Base-by-base conservation (phyloP, 2,797 vertebrate species). In the Betta splendens region DNA sequence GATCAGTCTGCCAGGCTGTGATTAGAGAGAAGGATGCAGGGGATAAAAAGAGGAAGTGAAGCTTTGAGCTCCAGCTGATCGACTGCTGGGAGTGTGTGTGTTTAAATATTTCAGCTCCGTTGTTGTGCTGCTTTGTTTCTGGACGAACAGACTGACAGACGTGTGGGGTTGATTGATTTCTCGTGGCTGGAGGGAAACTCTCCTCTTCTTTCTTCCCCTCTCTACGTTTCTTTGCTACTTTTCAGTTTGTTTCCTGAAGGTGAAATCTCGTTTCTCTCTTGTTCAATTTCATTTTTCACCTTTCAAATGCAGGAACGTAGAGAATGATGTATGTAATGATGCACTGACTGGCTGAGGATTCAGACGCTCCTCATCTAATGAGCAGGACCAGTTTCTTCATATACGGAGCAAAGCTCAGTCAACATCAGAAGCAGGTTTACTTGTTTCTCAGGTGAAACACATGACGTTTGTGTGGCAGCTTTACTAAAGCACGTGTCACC, bases 1-100 rank as follows among this genome's bases (percentile, higher is more conserved):
- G 16, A 65, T 50, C 39, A 44, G 77, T 64, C 79, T 87, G 81
- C 57, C 79, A 84, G 77, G 64, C 73, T 68, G 77, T 77, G 83
- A 85, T 87, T 84, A 84, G 28, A 71, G 64, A 61, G 50, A 67
- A 52, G 72, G 74, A 72, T 53, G 50, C 52, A 52, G 36, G 51
- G 70, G 36, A 39, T 48, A 33, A 65, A 53, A 16, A 45, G 35
- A 65, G 52, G 43, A 47, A 61, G 62, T 63, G 64, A 75, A 25
- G 18, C 75, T 78, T 38, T 58, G 36, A 76, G 77, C 80, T 58
- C 35, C 47, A 74, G 60, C 51, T 59, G 67, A 77, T 69, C 52
- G 38, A 50, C 31, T 38, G 16, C 40, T 60, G 3, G 49, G 8
- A 23, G 5, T 61, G 22, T 43, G 28, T 22, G 11, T 39, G 53